Evolutionary conservation across 1,140 invertebrate genomes (phyloP), one percentile per base, ranked within the genome.

Genomic region (Caenorhabditis remanei): DNA sequence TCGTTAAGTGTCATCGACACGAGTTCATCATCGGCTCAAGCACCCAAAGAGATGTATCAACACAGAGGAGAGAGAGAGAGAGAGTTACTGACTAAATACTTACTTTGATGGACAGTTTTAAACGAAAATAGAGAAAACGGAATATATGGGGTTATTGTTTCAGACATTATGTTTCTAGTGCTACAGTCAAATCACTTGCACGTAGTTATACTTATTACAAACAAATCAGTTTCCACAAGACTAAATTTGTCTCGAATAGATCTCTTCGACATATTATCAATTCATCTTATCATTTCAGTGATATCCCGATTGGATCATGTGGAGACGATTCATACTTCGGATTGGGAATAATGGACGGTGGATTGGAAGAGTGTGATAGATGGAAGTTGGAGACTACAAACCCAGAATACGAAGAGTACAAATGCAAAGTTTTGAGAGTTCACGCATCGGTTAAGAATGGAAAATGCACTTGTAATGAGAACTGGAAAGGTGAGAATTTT

Each of bases 271-370:
- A 9, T n/a, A 14, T 61, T 61, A 61, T 61, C 56, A 58, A 58
- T n/a, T 0, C 1, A 9, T 63, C 21, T 63, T 63, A 63, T 63
- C 61, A 58, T 85, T 75, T 75, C 67, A 85, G 85, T 79, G 85
- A 85, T 41, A 85, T 85, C 53, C 85, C 85, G 14, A 53, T 85
- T 19, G 85, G 85, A 53, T 75, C 63, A 48, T 88, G 87, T 50
- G 87, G 87, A 71, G 83, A 71, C 46, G 84, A 88, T 46, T 71
- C 83, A 9, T 88, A 88, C 50, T 88, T 88, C 43, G 87, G 87
- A 19, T 46, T 79, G 61, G 87, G 87, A 19, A 85, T 85, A n/a
- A 88, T 88, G 67, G 83, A 85, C 48, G 67, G 67, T n/a, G 63
- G 56, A 56, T 21, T 88, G 32, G 87, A 88, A 43, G 84, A 88